Base-by-base conservation (phyloP, 37 sponge, comb jelly and placozoan genomes). In the Ephydatia muelleri region DNA sequence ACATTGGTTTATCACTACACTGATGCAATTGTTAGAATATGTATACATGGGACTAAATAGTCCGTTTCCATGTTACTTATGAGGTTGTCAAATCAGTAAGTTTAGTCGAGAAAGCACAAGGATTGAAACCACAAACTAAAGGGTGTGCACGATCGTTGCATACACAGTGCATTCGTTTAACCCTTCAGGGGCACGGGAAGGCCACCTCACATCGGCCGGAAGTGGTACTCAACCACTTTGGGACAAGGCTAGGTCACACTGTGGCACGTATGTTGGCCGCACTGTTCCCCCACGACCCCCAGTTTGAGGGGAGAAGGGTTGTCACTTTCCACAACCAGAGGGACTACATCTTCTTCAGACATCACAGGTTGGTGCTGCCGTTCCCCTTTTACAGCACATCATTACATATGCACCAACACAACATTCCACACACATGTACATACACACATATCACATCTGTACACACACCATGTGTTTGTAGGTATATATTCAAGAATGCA, bases 251-350 rank as follows among this genome's bases (percentile, higher is more conserved):
- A 23, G 99, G 99, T 2, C 97, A 96, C 85, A 91, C 92, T 0
- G 90, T 96, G 49, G 99, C 87, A 21, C 85, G 99, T 22, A 96
- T 99, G 94, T 86, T 99, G 73, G 99, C 92, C 21, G 79, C 92
- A 19, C 81, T 96, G 39, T 99, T 99, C 76, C 94, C 95, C 14
- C 92, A 91, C 1, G 89, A 91, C 65, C 99, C 99, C 48, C 86
- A 99, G 85, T 99, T 99, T 80, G 78, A 77, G 77, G 99, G 97
- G n/a, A 79, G 99, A 21, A 85, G 85, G 32, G 95, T 83, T 0
- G 97, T 99, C 72, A 99, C 99, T 23, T 99, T 96, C 67, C 99
- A 99, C 84, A 95, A 95, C 65, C 99, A 99, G 86, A 73, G 99
- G 36, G 99, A 99, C 82, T 99, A 75, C 82, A 93, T 99, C 38